A percentile compares a stretch with the other conserved stretches of the same genome.
Evolutionary conservation across 2,888 invertebrate species (phyloP).

Genomic region (Abrostola triplasia): DNA sequence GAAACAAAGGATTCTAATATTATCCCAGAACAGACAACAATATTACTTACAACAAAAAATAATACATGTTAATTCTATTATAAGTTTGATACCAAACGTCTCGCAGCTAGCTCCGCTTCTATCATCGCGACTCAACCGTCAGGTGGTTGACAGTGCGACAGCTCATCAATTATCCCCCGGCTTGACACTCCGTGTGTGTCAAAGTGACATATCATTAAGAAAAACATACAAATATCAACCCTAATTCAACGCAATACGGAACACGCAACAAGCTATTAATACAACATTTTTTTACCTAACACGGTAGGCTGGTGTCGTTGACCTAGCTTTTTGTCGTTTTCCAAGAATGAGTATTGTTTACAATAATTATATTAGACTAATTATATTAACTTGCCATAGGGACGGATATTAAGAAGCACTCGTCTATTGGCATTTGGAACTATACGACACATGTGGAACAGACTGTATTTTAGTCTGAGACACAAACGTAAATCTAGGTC

Average conservation of each 20-base stretch:
- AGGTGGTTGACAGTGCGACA: slow-evolving; percentile 63
- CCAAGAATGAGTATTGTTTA: slow-evolving; percentile 47
- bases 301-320: slow-evolving; percentile 60
- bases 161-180: slow-evolving; percentile 79
- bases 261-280: slow-evolving; percentile 20
- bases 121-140: slow-evolving; percentile 60
- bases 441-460: background rate
- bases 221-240: slow-evolving; percentile 49
- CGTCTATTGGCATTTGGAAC: background rate
- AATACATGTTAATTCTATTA: slow-evolving; percentile 13
- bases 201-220: slow-evolving; percentile 41
- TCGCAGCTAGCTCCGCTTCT: slow-evolving; percentile 44
- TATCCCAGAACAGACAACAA: background rate
- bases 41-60: slow-evolving; percentile 25
- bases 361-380: slow-evolving; percentile 40
- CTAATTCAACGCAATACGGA: slow-evolving; percentile 45
- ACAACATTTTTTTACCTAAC: slow-evolving; percentile 53
- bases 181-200: slow-evolving; percentile 72
- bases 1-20: no score
- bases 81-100: slow-evolving; percentile 19
- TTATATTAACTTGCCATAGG: slow-evolving; percentile 16
- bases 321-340: slow-evolving; percentile 58
- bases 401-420: background rate
- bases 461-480: no score
- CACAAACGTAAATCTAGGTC: no score